phyloP scores from a whole-genome alignment of 2,888 invertebrate species.

The Xanthorhoe designata region DNA sequence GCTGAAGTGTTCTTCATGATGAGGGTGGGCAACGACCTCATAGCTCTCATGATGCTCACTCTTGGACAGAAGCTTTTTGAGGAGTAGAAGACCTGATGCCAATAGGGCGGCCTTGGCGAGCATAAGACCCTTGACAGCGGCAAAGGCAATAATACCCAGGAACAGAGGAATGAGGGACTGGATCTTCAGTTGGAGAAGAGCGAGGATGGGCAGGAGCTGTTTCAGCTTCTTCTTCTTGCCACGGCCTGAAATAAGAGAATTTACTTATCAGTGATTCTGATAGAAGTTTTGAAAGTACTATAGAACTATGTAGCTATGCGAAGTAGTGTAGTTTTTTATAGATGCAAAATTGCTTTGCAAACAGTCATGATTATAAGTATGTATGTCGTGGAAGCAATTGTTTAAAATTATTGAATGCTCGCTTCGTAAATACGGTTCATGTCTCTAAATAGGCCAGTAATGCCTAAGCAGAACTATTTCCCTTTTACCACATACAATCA shows the following conservation, averaged over 20 bases:
- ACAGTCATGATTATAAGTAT: too few relatives aligned
- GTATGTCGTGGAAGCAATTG: neutral
- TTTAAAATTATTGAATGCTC: constrained; percentile 1
- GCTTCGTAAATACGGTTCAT: constrained; percentile 11
- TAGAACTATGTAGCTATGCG: too few relatives aligned
- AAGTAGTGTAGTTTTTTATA: too few relatives aligned
- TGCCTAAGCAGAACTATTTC: constrained; percentile 33
- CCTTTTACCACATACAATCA: constrained; percentile 44
- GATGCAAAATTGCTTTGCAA: too few relatives aligned
- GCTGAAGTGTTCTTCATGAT: constrained; percentile 86
- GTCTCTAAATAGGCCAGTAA: constrained; percentile 34
- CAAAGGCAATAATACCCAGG: constrained; percentile 89
- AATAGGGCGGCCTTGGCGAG: constrained; percentile 93
- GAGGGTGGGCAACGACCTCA: constrained; percentile 91
- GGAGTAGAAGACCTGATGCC: constrained; percentile 89
- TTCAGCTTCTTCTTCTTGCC: constrained; percentile 93
- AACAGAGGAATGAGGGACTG: constrained; percentile 92
- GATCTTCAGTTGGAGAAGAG: constrained; percentile 92
- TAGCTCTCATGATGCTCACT: constrained; percentile 89
- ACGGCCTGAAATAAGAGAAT: constrained; percentile 83
- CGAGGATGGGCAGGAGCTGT: constrained; percentile 90
- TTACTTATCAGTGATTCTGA: neutral
- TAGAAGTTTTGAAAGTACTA: neutral
- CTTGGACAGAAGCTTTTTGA: constrained; percentile 89
- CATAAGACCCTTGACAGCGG: constrained; percentile 93